Evolutionary conservation across 2,113 vertebrate species (phyloP).

Genomic region (Otis tarda): DNA sequence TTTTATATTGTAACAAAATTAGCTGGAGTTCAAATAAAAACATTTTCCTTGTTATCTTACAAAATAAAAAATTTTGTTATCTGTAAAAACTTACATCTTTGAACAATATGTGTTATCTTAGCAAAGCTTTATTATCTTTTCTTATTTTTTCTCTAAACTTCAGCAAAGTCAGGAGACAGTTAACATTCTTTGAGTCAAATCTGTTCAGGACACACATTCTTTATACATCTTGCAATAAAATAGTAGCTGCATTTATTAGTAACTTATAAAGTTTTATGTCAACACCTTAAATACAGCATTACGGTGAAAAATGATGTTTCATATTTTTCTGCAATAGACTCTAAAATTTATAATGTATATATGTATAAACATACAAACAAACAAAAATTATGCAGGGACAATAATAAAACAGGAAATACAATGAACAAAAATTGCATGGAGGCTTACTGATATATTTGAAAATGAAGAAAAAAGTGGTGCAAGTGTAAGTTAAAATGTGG

Average conservation of each 20-base stretch:
- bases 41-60: neutral
- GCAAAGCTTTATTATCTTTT: neutral
- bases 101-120: neutral
- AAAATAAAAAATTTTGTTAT: neutral
- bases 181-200: neutral
- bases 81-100: neutral
- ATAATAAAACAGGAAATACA: neutral
- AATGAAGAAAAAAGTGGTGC: neutral
- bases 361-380: neutral
- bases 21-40: neutral
- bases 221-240: neutral
- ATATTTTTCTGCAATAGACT: neutral
- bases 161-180: neutral
- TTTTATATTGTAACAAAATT: neutral
- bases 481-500: neutral
- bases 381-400: neutral
- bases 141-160: constrained; percentile 2
- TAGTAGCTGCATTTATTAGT: neutral
- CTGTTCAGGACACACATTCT: neutral
- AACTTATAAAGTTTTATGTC: neutral
- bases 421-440: neutral
- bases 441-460: neutral
- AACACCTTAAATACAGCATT: neutral
- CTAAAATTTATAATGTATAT: neutral
- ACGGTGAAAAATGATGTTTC: neutral